Evolutionary conservation across 2,888 invertebrate species (phyloP).

Genomic region (Drepanosiphum platanoidis): DNA sequence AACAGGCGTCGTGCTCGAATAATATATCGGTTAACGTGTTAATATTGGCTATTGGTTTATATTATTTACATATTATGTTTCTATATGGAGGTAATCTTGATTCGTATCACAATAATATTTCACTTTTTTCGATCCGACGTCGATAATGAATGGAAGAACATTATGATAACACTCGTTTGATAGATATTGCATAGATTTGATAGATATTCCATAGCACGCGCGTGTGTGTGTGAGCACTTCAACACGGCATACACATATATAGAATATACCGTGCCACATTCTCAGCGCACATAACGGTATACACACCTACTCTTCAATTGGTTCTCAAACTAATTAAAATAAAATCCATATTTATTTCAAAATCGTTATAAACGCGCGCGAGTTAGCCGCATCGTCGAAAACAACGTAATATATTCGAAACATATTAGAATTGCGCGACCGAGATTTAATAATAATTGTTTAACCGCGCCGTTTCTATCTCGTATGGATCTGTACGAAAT

Average conservation of each 20-base stretch:
- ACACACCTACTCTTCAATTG: constrained; percentile 62
- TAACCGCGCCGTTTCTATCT: not conserved
- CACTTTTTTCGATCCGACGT: not conserved
- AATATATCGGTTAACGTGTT: not conserved
- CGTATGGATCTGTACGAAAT: not conserved
- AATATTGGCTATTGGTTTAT: not conserved
- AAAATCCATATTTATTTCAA: constrained; percentile 6
- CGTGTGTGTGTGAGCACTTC: constrained; percentile 18
- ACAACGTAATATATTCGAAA: not conserved
- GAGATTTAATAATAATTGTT: not conserved
- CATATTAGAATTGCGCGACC: too few species aligned
- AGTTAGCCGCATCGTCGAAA: not conserved
- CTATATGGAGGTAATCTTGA: not conserved
- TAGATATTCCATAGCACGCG: not conserved
- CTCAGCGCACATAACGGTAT: constrained; percentile 61
- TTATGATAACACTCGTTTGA: constrained; percentile 10
- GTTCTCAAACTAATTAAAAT: constrained; percentile 58
- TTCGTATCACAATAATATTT: not conserved
- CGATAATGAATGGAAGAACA: constrained; percentile 19
- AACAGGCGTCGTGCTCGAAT: too few species aligned
- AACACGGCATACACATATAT: constrained; percentile 37
- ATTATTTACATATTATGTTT: not conserved
- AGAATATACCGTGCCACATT: constrained; percentile 61
- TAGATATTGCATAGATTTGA: not conserved
- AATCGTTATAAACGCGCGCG: not conserved